phyloP scores from a whole-genome alignment of 2,888 invertebrate genomes.

The Amphipyra berbera region DNA sequence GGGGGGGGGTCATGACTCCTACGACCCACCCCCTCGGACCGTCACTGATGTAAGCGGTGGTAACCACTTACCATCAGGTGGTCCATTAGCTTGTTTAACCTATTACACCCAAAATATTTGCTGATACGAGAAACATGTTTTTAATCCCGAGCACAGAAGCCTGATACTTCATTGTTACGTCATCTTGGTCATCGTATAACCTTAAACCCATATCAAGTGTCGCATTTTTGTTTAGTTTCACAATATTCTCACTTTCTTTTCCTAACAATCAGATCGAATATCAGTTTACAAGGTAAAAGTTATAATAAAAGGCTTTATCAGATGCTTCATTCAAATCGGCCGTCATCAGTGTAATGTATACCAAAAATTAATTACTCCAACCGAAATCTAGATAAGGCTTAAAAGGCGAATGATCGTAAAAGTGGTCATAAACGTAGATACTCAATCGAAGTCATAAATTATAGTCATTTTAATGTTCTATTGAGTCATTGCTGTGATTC shows the following conservation, averaged over 20 bases:
- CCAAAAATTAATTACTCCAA: slow-evolving; percentile 63
- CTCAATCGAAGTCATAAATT: slow-evolving; percentile 74
- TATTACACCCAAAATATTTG: too few species aligned
- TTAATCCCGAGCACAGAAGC: too few species aligned
- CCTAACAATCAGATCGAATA: slow-evolving; percentile 36
- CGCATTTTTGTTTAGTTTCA: slow-evolving; percentile 15
- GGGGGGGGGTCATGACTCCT: too few species aligned
- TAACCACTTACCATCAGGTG: too few species aligned
- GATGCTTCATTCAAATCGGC: slow-evolving; percentile 31
- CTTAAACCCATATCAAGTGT: slow-evolving; percentile 14
- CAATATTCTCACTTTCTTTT: slow-evolving; percentile 23
- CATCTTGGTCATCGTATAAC: too few species aligned
- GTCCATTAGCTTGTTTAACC: too few species aligned
- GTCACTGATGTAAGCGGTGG: too few species aligned
- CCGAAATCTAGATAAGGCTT: slow-evolving; percentile 63
- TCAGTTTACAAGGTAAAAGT: slow-evolving; percentile 35
- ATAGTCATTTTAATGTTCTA: slow-evolving; percentile 67
- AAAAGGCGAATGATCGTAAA: slow-evolving; percentile 70
- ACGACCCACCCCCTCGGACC: too few species aligned
- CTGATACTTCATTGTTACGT: too few species aligned
- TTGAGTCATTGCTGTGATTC: slow-evolving; percentile 61
- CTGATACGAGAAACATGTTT: too few species aligned
- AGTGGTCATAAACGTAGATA: slow-evolving; percentile 65
- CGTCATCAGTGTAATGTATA: slow-evolving; percentile 52
- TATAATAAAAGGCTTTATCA: slow-evolving; percentile 26